Percentiles rank a stretch among this genome's conserved stretches.
These are phyloP conservation scores for Steinernema khuongi DNA, from an alignment of 1,140 invertebrate species.

Conservation along the genomic window DNA sequence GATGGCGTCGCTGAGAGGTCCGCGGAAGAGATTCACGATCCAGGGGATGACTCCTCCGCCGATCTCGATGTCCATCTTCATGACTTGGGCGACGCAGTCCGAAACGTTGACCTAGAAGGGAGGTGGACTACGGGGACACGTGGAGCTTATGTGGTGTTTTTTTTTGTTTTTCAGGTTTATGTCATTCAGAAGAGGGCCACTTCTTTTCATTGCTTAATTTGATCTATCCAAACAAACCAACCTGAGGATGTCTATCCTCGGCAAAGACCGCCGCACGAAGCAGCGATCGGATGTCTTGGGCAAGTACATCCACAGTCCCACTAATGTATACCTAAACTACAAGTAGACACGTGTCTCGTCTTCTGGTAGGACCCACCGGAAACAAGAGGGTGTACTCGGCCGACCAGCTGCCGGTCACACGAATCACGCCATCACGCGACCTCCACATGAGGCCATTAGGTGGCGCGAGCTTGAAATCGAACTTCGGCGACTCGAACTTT, in stretches of 20 bases:
- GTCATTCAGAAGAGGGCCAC: too few relatives aligned
- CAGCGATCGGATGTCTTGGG: conserved; percentile 37
- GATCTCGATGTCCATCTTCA: conserved; percentile 39
- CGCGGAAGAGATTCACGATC: conserved; percentile 51
- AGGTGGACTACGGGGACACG: background rate
- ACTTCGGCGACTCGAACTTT: conserved; percentile 49
- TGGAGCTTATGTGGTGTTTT: background rate
- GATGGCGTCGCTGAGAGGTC: conserved; percentile 34
- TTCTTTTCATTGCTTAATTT: conserved; percentile 19
- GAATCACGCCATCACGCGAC: conserved; percentile 45
- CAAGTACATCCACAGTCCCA: conserved; percentile 47
- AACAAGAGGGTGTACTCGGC: conserved; percentile 44
- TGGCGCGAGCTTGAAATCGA: conserved; percentile 45
- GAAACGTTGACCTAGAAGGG: conserved; percentile 32
- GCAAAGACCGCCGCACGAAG: conserved; percentile 35
- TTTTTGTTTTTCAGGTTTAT: too few relatives aligned
- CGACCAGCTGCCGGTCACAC: conserved; percentile 48
- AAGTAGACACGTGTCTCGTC: background rate
- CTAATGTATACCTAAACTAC: conserved; percentile 36
- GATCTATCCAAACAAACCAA: conserved; percentile 33
- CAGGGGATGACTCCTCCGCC: conserved; percentile 53
- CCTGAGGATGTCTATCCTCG: conserved; percentile 42
- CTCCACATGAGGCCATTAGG: conserved; percentile 44
- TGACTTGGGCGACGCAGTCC: conserved; percentile 34
- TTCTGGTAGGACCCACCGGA: conserved; percentile 28